These are phyloP conservation scores for Myrmecophaga tridactyla DNA, from an alignment of 2,113 vertebrate genomes.

Conservation along the genomic window DNA sequence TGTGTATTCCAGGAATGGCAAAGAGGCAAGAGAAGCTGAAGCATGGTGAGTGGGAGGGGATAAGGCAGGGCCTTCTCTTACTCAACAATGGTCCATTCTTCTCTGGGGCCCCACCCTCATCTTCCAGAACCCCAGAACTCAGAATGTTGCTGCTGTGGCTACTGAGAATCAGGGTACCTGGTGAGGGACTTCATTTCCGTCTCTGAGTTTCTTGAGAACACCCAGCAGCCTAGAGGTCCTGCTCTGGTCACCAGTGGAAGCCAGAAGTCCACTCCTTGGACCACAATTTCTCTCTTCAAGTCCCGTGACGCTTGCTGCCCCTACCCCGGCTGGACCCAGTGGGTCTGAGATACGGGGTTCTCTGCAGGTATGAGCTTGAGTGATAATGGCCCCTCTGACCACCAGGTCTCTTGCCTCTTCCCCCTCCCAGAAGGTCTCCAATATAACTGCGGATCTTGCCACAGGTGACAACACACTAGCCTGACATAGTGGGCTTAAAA, in stretches of 20 bases:
- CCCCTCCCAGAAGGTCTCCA: not conserved
- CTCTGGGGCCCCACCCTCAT: too few relatives aligned
- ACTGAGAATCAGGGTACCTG: not conserved
- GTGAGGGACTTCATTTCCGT: not conserved
- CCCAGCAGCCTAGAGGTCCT: not conserved
- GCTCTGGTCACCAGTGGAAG: not conserved
- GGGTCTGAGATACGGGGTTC: not conserved
- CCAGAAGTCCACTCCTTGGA: not conserved
- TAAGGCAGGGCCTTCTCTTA: constrained; percentile 7
- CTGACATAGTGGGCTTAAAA: not conserved
- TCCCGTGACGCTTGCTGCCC: not conserved
- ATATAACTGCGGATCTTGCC: not conserved
- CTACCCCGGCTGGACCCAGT: fast-evolving
- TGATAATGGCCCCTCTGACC: not conserved
- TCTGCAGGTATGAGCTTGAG: constrained; percentile 20
- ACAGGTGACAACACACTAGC: not conserved
- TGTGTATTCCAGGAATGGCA: not conserved
- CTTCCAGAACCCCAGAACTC: constrained; percentile 44
- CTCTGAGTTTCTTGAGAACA: not conserved
- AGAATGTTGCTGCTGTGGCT: not conserved
- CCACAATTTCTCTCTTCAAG: fast-evolving
- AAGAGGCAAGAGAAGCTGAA: not conserved
- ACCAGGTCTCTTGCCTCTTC: not conserved
- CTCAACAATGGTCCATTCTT: constrained; percentile 66
- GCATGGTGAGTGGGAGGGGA: not conserved